These are phyloP conservation scores for Caenorhabditis sp. DNA, from an alignment of 2,888 invertebrate species.

Conservation along the genomic window DNA sequence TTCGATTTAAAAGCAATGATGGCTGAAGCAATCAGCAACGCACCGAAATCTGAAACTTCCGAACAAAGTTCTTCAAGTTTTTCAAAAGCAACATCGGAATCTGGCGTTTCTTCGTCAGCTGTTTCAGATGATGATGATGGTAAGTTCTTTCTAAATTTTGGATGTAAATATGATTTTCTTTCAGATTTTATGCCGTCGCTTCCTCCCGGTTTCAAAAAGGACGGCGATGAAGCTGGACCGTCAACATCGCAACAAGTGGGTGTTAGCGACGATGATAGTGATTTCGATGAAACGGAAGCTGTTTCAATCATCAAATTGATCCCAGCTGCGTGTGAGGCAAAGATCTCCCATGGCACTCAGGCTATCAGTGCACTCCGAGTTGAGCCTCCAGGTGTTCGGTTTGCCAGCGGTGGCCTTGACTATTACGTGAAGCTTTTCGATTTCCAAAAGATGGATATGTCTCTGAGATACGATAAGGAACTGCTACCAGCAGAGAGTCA, in stretches of 20 bases:
- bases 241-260: conserved; percentile 28
- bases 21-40: conserved; percentile 66
- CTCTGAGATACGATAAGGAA: conserved; percentile 86
- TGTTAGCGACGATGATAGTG: conserved; percentile 82
- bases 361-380: conserved; percentile 90
- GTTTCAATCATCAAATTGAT: conserved; percentile 84
- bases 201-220: conserved; percentile 78
- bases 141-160: conserved; percentile 8
- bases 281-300: conserved; percentile 71
- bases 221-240: conserved; percentile 48
- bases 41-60: conserved; percentile 49
- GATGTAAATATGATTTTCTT: background rate
- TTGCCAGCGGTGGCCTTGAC: conserved; percentile 94
- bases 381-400: conserved; percentile 94
- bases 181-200: conserved; percentile 76
- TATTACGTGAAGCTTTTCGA: conserved; percentile 96
- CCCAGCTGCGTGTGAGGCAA: conserved; percentile 86
- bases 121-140: conserved; percentile 66
- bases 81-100: conserved; percentile 19
- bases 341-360: conserved; percentile 90
- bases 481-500: conserved; percentile 86
- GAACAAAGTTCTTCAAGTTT: conserved; percentile 1
- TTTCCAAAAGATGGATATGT: conserved; percentile 96
- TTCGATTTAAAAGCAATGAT: conserved; percentile 78
- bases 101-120: conserved; percentile 49